Conservation (phyloP, 30 jellyfish, hydroid and myxozoan species). For the Turritopsis rubra region DNA sequence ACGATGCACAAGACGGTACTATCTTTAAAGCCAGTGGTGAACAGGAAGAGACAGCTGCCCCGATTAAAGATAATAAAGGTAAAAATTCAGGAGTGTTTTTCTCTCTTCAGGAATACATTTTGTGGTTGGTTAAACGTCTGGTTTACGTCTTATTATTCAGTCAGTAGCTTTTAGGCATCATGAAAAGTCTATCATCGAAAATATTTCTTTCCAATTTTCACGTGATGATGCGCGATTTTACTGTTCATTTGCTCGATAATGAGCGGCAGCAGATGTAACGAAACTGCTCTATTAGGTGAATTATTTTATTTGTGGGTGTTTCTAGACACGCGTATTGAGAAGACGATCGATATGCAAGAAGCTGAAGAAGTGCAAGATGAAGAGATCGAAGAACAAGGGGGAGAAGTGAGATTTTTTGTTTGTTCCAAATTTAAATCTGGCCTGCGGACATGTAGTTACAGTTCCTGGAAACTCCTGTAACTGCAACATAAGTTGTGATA, state of each 20-base stretch:
- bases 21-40: conserved; percentile 73
- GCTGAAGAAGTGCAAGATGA: conserved; percentile 73
- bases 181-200: no score
- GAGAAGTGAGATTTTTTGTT: background rate
- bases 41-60: conserved; percentile 43
- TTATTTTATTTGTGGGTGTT: background rate
- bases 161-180: no score
- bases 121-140: no score
- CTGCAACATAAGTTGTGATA: no score
- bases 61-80: conserved; percentile 57
- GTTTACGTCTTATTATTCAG: background rate
- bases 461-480: no score
- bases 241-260: background rate
- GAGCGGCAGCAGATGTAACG: background rate
- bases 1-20: background rate
- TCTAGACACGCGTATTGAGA: conserved; percentile 57
- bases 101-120: no score
- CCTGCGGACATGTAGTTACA: background rate
- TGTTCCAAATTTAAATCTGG: background rate
- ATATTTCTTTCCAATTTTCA: no score
- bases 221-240: no score
- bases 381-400: conserved; percentile 22
- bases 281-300: background rate
- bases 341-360: conserved; percentile 61
- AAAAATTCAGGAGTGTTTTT: background rate